phyloP scores from a whole-genome alignment of 2,888 invertebrate genomes.

The Troilus luridus region DNA sequence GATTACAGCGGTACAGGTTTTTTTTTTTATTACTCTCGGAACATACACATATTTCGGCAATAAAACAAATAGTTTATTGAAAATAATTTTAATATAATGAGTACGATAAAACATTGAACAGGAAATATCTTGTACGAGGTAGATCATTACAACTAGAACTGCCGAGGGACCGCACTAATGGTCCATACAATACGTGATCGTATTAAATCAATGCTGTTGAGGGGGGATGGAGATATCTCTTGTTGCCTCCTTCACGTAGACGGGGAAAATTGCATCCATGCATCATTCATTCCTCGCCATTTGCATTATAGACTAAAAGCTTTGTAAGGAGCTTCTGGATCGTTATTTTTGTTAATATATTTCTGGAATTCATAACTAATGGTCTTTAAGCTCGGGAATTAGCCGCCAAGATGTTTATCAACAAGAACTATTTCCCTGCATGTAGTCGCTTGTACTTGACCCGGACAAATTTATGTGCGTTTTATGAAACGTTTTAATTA shows the following conservation, averaged over 20 bases:
- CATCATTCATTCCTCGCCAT: not conserved
- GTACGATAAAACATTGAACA: not conserved
- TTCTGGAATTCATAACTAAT: not conserved
- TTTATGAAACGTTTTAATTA: not conserved
- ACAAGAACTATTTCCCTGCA: not conserved
- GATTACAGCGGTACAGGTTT: no score
- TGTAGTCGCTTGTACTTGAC: not conserved
- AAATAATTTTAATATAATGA: not conserved
- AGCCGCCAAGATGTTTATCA: not conserved
- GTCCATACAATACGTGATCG: constrained; percentile 8
- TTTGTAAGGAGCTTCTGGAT: not conserved
- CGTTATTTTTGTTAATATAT: not conserved
- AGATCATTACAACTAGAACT: constrained; percentile 3
- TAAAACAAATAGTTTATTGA: not conserved
- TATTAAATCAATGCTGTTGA: not conserved
- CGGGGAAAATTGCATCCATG: constrained; percentile 3
- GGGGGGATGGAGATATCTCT: not conserved
- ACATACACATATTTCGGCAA: no score
- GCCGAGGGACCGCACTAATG: not conserved
- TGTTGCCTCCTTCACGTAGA: constrained; percentile 2
- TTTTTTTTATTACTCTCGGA: no score
- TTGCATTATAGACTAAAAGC: constrained; percentile 16
- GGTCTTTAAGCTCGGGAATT: not conserved
- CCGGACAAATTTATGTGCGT: not conserved
- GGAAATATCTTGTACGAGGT: not conserved